A percentile compares a stretch with the other conserved stretches of the same genome.
phyloP scores from a whole-genome alignment of 1,140 invertebrate species.

The Microplitis mediator region DNA sequence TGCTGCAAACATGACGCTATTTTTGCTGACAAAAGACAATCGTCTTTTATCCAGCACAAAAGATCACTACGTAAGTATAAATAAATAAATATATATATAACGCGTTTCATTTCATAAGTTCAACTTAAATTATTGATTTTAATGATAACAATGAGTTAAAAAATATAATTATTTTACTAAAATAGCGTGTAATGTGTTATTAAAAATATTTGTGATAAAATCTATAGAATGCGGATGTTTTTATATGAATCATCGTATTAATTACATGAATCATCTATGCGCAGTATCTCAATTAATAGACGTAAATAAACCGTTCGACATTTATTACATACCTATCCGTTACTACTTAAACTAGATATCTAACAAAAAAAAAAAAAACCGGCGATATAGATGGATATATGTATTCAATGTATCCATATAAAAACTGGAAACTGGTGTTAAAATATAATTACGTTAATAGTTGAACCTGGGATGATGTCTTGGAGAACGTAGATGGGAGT shows the following conservation, averaged over 20 bases:
- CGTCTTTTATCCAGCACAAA: neutral
- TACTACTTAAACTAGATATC: neutral
- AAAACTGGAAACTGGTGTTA: neutral
- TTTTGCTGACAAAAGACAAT: slow-evolving; percentile 28
- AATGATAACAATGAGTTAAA: no score
- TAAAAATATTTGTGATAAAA: no score
- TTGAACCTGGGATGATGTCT: neutral
- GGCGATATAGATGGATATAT: no score
- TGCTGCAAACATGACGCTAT: slow-evolving; percentile 15
- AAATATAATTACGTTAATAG: neutral
- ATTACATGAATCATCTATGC: no score
- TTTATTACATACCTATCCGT: neutral
- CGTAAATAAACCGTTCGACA: neutral
- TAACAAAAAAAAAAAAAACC: neutral
- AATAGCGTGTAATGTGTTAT: no score
- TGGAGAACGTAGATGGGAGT: neutral
- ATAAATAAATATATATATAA: neutral
- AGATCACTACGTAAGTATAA: neutral
- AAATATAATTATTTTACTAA: no score
- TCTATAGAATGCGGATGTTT: slow-evolving; percentile 7
- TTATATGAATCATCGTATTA: neutral
- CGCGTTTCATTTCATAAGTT: slow-evolving; percentile 1
- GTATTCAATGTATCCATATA: neutral
- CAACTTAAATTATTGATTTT: no score
- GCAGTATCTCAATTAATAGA: neutral